Evolutionary conservation across 2,797 vertebrate genomes (phyloP), one percentile per base, ranked within the genome.

Genomic region (Myotis daubentonii): DNA sequence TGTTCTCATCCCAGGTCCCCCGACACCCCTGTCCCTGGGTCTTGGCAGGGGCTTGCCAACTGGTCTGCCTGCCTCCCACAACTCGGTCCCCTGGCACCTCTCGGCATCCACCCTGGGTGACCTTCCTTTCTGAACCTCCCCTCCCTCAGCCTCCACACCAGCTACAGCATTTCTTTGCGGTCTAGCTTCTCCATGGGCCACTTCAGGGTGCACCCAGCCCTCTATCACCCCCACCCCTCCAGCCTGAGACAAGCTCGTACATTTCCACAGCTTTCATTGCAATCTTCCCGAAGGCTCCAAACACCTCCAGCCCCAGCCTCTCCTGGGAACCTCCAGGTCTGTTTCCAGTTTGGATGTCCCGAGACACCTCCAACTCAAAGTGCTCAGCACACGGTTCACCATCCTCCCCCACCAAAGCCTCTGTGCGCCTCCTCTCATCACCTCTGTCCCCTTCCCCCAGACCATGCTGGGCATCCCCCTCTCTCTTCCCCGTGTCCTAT

Each of bases 171-270:
- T 17, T 28, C 38, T 57, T 6, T 84, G 82, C 15, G 20, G 72
- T 47, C 76, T 47, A 5, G 1, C 80, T 33, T n/a, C 65, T 36
- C 38, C 10, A 0, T 2, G 49, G 72, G 38, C 92, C 71, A 82
- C 83, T 82, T 55, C 1, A 2, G 28, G 87, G 33, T 62, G 7
- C 33, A 28, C 94, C 91, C 87, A 68, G 68, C 51, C 23, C 11
- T 51, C 47, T 23, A 9, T 15, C 38, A 33, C 17, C 36, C 53
- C 55, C 20, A 9, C 22, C 41, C 38, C 49, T 25, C 47, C 41
- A 3, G 12, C 22, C 82, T 91, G 44, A 20, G 60, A 76, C 95
- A 91, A 93, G 95, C 91, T 53, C 8, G 2, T 13, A 25, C 94
- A 76, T 28, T 78, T 33, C 74, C 78, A 60, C 15, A 8, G 2